Evolutionary conservation across 2,113 vertebrate species (phyloP).

Genomic region (Telmatochromis sp.): DNA sequence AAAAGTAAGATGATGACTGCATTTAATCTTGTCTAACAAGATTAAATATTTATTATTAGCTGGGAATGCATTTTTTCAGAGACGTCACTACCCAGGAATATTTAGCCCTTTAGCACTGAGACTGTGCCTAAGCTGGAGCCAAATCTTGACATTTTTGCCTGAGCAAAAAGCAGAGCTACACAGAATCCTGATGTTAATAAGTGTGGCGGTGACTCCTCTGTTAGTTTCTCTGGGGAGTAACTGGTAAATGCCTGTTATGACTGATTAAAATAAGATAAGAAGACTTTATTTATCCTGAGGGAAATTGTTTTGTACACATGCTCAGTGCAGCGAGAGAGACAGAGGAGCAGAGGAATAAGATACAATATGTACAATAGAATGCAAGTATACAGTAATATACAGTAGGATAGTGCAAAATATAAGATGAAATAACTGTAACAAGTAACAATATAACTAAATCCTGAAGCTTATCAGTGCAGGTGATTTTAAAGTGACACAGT

Average conservation of each 20-base stretch:
- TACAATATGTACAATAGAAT: not conserved
- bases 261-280: not conserved
- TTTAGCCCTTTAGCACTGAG: not conserved
- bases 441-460: rapidly evolving
- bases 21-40: not conserved
- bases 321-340: not conserved
- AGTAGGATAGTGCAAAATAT: not conserved
- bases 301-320: rapidly evolving
- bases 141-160: not conserved
- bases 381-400: not conserved
- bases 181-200: not conserved
- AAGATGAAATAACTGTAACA: rapidly evolving
- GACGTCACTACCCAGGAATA: not conserved
- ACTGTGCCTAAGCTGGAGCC: not conserved
- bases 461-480: not conserved
- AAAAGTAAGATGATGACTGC: slow-evolving; percentile 55
- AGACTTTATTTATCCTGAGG: not conserved
- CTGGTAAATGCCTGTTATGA: rapidly evolving
- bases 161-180: not conserved
- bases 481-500: not conserved
- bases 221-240: not conserved
- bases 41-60: not conserved
- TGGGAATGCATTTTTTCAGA: rapidly evolving
- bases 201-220: not conserved
- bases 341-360: rapidly evolving